Evolutionary conservation across 2,888 invertebrate species (phyloP), one percentile per base, ranked within the genome.

Genomic region (Exocentrus adspersus): DNA sequence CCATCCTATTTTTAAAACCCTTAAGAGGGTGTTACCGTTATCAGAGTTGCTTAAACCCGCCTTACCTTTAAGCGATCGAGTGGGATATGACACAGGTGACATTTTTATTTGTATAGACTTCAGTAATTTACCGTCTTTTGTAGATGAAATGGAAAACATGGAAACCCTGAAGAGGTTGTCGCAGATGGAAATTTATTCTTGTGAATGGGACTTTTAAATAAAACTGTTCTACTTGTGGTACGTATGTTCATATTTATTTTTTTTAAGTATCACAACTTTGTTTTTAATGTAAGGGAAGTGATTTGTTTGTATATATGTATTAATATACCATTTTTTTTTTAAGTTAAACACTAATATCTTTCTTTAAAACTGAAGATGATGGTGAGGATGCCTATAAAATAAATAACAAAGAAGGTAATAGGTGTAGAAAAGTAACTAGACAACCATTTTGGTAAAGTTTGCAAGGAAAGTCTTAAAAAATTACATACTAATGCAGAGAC

Each of bases 1-100:
- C 53, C 93, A 95, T 80, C 88, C 65, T 90, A 93, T 85, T 58
- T 91, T 95, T 79, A 94, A 93, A 80, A 90, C 91, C 76, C 70
- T 71, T 17, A 84, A 87, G 62, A 88, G 85, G 79, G 84, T 86
- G 24, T 85, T 87, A 75, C 86, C 86, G 71, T 77, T 92, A 65
- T 87, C 89, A 1, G 87, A 88, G 53, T 84, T 92, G 64, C 84
- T 92, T 19, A 87, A 88, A 51, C 87, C 90, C 45, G 90, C 90
- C n/a, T 85, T 88, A 64, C 90, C 91, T 2, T 85, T 90, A 68
- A 87, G 87, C 69, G 87, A 89, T 32, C 84, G 86, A 70, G 84
- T 84, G 60, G 81, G 82, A 28, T 81, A 82, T 71, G 81, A 83
- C 72, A 84, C 85, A 60, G 86, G 89, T 89, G 68, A 57, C 32